Base-by-base conservation (phyloP, 2,888 invertebrate genomes). In the Chouioia cunea region DNA sequence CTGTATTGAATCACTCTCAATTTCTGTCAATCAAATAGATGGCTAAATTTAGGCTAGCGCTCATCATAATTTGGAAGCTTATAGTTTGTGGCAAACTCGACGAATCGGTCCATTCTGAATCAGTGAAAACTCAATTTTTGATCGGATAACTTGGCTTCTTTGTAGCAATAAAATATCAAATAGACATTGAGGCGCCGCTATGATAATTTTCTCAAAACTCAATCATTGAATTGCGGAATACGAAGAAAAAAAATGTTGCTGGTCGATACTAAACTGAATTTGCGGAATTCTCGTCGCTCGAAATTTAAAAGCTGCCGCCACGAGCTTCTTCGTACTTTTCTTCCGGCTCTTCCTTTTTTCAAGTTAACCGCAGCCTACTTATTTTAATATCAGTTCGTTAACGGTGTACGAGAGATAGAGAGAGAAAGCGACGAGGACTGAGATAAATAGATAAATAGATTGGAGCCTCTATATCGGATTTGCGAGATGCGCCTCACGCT, bases 351-450 rank as follows among this genome's bases (percentile, higher is more conserved):
- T 56, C 52, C 44, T 64, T 59, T 50, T 20, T 48, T n/a, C 15
- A 70, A 56, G 23, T 57, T 60, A 66, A 65, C 66, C 57, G 66
- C 53, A 67, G 67, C 50, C 63, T 80, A 79, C 80, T 84, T 81
- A 85, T 84, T 84, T 84, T 83, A 85, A 83, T 84, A 84, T 82
- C 81, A 80, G 79, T 79, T 82, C 80, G 82, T 83, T 83, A 83
- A 79, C 78, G n/a, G 18, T 59, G 20, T 18, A 43, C 70, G 50
- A 63, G 76, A 23, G 15, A 23, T 6, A 23, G 23, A 47, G 47
- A 36, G 36, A 36, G 36, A 36, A 12, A 36, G 6, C 27, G 6
- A 50, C 50, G 16, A n/a, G 16, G 78, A 76, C 75, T 76, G 80
- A 79, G 81, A 83, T 83, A 85, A 84, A 83, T 81, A 68, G 83